Conservation (phyloP, 2,888 invertebrate species). For the Ceraclea dissimilis region DNA sequence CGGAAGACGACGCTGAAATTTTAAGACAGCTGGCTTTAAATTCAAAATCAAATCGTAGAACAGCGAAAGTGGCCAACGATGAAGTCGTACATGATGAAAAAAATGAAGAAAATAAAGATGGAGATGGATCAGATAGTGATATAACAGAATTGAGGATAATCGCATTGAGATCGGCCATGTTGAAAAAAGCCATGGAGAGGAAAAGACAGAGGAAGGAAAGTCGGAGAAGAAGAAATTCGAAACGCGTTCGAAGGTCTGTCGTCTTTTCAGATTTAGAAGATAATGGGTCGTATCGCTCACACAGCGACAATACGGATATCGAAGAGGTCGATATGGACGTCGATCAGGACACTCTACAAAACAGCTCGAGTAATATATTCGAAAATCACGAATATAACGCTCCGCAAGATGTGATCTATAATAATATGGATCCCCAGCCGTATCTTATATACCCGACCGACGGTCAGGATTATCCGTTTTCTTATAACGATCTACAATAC, state of each 20-base stretch:
- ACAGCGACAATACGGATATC: constrained; percentile 40
- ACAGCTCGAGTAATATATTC: not conserved
- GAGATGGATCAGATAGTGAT: constrained; percentile 53
- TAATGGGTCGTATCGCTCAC: constrained; percentile 28
- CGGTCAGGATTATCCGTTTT: not conserved
- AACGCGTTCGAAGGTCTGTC: constrained; percentile 38
- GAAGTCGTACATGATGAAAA: not conserved
- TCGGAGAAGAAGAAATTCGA: constrained; percentile 37
- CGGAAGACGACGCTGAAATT: constrained; percentile 44
- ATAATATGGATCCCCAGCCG: not conserved
- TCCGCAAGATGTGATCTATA: not conserved
- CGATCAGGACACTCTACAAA: constrained; percentile 27
- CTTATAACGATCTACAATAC: constrained; percentile 16
- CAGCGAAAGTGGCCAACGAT: not conserved
- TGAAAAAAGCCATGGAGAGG: constrained; percentile 57
- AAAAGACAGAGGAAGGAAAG: constrained; percentile 32
- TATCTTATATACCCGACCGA: not conserved
- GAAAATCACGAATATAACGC: not conserved
- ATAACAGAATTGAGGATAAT: constrained; percentile 55
- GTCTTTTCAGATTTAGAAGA: constrained; percentile 31
- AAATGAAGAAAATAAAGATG: constrained; percentile 33
- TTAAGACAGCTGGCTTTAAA: constrained; percentile 42
- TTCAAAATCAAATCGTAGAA: constrained; percentile 34
- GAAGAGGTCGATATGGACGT: constrained; percentile 50
- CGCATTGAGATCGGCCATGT: constrained; percentile 59